Conservation (phyloP, 2,113 vertebrate genomes). For the Maccullochella peelii region DNA sequence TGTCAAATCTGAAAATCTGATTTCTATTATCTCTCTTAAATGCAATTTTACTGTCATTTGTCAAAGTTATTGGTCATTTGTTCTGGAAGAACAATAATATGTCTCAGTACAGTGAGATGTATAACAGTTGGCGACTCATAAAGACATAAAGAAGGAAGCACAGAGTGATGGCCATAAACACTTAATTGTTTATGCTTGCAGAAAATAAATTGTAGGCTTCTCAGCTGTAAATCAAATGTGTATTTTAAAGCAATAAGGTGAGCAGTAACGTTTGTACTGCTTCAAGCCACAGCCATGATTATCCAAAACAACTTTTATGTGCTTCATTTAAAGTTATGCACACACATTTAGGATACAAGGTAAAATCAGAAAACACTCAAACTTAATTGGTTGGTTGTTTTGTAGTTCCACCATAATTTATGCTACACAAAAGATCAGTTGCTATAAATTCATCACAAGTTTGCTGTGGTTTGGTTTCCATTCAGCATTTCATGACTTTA, state of each 20-base stretch:
- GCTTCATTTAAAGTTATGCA: constrained; percentile 36
- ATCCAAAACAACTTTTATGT: constrained; percentile 50
- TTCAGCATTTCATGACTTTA: not conserved
- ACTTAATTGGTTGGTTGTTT: not conserved
- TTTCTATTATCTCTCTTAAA: constrained; percentile 76
- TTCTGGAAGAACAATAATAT: constrained; percentile 56
- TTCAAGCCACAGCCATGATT: constrained; percentile 26
- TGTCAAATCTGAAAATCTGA: constrained; percentile 74
- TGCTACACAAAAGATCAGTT: not conserved
- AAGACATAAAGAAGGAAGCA: constrained; percentile 62
- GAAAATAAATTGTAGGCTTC: constrained; percentile 57
- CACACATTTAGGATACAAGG: constrained; percentile 10
- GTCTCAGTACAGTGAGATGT: constrained; percentile 65
- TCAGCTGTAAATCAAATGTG: constrained; percentile 64
- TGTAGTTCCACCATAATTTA: constrained; percentile 7
- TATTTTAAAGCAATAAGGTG: constrained; percentile 40
- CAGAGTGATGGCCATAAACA: constrained; percentile 71
- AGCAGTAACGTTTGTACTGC: constrained; percentile 34
- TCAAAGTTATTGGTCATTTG: constrained; percentile 81
- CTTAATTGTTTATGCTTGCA: constrained; percentile 69
- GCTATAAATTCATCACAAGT: not conserved
- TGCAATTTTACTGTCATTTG: constrained; percentile 75
- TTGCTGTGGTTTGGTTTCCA: constrained; percentile 10
- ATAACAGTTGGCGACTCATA: constrained; percentile 66
- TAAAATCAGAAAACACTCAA: constrained; percentile 21